phyloP scores from a whole-genome alignment of 2,888 invertebrate species.

The Tachystola acroxantha region DNA sequence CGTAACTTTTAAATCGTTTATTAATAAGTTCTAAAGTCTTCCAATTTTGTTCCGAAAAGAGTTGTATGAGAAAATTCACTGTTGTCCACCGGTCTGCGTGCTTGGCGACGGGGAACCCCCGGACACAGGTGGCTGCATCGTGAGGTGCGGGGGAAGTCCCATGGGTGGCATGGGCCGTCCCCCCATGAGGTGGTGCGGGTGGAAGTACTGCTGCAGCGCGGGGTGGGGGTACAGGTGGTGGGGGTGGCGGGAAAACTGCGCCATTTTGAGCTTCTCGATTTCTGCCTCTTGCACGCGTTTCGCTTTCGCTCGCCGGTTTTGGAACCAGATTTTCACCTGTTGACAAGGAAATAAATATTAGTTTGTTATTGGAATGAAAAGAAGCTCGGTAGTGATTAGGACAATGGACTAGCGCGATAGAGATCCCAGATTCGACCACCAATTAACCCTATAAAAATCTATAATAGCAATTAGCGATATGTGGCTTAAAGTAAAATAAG shows the following conservation, averaged over 20 bases:
- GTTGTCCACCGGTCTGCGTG: conserved; percentile 45
- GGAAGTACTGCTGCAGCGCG: conserved; percentile 80
- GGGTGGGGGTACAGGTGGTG: conserved; percentile 80
- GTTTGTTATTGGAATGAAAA: no score
- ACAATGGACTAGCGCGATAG: no score
- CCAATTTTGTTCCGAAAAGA: no score
- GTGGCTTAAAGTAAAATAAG: no score
- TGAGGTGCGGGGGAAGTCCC: conserved; percentile 65
- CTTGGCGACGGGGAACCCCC: conserved; percentile 58
- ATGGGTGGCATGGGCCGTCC: conserved; percentile 65
- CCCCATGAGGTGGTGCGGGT: conserved; percentile 78
- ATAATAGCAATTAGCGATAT: no score
- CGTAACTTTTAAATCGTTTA: no score
- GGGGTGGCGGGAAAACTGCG: conserved; percentile 79
- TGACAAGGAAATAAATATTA: conserved; percentile 17
- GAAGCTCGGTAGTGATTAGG: no score
- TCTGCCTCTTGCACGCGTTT: conserved; percentile 98
- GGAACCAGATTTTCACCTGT: conserved; percentile 94
- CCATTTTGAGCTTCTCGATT: conserved; percentile 96
- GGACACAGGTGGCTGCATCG: conserved; percentile 65
- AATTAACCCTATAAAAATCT: no score
- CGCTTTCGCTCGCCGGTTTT: conserved; percentile 96
- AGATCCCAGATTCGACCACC: no score
- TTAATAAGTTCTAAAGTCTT: no score
- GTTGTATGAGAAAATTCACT: no score